Evolutionary conservation across 2,888 invertebrate species (phyloP), one percentile per base, ranked within the genome.

Genomic region (Furcula furcula): DNA sequence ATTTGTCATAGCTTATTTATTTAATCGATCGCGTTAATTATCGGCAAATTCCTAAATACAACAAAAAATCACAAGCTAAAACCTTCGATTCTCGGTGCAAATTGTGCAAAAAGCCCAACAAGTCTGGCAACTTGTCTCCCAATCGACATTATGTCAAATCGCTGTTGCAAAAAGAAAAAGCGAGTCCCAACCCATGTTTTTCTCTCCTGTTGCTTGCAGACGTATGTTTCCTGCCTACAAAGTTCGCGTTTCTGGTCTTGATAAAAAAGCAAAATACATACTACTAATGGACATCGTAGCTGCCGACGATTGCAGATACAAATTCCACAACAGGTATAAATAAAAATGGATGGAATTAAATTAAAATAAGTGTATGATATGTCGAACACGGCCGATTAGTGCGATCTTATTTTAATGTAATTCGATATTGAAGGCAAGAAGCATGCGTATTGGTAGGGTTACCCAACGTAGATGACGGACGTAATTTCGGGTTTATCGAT

Each of bases 141-240:
- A 85, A 84, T 85, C 83, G 82, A 83, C 80, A 76, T 69, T 79
- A 82, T 82, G 81, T 87, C 85, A 80, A 82, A 82, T 81, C 80
- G 81, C 79, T 81, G 83, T 82, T 76, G 79, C 82, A 69, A 74
- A 80, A 79, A 81, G 81, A 69, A 74, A 80, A 79, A 81, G 81
- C 84, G 60, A 79, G 80, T 76, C 82, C 77, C 79, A 75, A 85
- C 69, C 82, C 80, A 85, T 84, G 83, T 85, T 83, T 86, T 87
- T 88, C 86, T 87, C 81, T 86, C 84, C 73, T 82, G 76, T 89
- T 90, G 91, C 90, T 92, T 92, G 89, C 94, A 97, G 97, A 92
- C 95, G 97, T 91, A 98, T 98, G 96, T 98, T 98, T 92, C 98
- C 98, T 89, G 96, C 97, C 90, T 97, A 94, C 93, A 97, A 97